Evolutionary conservation across 2,888 invertebrate species (phyloP), one percentile per base, ranked within the genome.

Genomic region (Subacronicta megacephala): DNA sequence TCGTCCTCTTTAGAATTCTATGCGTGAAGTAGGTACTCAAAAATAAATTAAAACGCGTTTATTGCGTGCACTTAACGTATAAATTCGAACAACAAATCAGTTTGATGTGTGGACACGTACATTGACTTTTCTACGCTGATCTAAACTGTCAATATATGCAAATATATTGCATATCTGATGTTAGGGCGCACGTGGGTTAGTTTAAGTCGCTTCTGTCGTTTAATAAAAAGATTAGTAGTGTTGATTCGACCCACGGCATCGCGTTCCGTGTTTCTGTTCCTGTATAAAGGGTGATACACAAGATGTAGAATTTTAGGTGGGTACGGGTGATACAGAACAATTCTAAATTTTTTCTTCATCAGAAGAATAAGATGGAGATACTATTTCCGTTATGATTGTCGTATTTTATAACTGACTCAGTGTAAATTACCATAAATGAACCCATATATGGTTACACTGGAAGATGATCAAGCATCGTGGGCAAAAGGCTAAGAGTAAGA

Each of bases 71-170:
- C 38, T 54, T 68, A 74, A 62, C 51, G 62, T 45, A 50, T 51
- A 72, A 55, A 53, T 52, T 59, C 57, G 54, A 56, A 70, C 64
- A 60, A 75, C 68, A 70, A 75, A 75, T 75, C 73, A 73, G 64
- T 65, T 68, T 73, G 75, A 73, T 70, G 72, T 77, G 69, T 74
- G 66, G 62, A 66, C 57, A 46, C 37, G 44, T 65, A 64, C 63
- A 62, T 62, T 66, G 66, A 75, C 69, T 80, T 75, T 77, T 71
- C 73, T 72, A 62, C 62, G 44, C 74, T 83, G 86, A 87, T 89
- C 85, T 88, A 85, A 90, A 84, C 88, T 88, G 90, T 90, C 89
- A 89, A 90, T 89, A 83, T 85, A 94, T 93, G 93, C 90, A 91
- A 94, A 94, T 92, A 61, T 65, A 70, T 61, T 56, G 54, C 59